Conservation (phyloP, 2,113 vertebrate genomes). For the Emydura subglobosa region DNA sequence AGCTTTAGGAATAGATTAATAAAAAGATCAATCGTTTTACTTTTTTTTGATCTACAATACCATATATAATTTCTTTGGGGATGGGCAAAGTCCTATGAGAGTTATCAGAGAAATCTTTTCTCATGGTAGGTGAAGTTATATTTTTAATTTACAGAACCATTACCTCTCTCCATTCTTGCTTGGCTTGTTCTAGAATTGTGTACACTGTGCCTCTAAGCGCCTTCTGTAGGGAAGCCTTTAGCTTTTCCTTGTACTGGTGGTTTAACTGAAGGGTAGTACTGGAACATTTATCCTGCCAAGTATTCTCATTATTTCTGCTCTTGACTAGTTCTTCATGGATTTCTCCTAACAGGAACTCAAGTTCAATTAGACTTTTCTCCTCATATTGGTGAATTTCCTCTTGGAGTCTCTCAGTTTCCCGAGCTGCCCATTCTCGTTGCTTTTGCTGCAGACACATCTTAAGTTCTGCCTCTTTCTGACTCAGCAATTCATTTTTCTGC, state of each 20-base stretch:
- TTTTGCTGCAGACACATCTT: slow-evolving; percentile 78
- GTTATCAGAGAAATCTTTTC: not conserved
- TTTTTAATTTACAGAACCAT: slow-evolving; percentile 22
- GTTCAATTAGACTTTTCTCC: slow-evolving; percentile 79
- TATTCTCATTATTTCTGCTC: slow-evolving; percentile 15
- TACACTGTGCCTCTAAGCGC: slow-evolving; percentile 75
- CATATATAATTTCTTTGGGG: not conserved
- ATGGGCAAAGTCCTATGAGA: not conserved
- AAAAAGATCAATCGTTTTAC: not conserved
- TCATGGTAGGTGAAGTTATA: not conserved
- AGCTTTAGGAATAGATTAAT: not conserved
- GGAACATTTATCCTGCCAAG: slow-evolving; percentile 44
- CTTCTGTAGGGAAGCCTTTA: slow-evolving; percentile 79
- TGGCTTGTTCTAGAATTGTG: slow-evolving; percentile 74
- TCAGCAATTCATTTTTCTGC: slow-evolving; percentile 82
- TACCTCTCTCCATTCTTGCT: slow-evolving; percentile 85
- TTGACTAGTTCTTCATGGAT: slow-evolving; percentile 74
- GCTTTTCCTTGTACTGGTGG: slow-evolving; percentile 63
- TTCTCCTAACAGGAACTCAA: slow-evolving; percentile 80
- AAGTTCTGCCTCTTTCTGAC: slow-evolving; percentile 86
- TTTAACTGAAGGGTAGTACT: slow-evolving; percentile 36
- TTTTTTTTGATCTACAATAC: not conserved
- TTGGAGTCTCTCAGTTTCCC: slow-evolving; percentile 76
- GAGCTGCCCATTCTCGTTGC: slow-evolving; percentile 83
- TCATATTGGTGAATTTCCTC: slow-evolving; percentile 74